A percentile compares a stretch with the other conserved stretches of the same genome.
Conservation (phyloP, 2,888 invertebrate species). For the Cetonia aurata region DNA sequence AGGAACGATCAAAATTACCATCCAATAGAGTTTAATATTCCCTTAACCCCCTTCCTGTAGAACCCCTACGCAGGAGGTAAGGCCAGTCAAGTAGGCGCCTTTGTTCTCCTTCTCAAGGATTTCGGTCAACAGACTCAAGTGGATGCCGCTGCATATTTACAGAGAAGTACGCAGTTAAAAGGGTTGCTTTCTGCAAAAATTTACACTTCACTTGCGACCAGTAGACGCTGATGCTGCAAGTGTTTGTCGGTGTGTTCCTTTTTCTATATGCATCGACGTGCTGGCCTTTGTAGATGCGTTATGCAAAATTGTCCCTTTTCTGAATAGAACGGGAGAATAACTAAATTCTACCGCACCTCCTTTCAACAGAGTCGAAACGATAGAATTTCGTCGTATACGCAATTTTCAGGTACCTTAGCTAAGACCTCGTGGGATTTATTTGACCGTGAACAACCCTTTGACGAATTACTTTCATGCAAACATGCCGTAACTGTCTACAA, state of each 20-base stretch:
- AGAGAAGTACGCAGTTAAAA: conserved; percentile 29
- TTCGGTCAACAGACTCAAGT: conserved; percentile 40
- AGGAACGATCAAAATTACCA: conserved; percentile 15
- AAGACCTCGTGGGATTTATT: conserved; percentile 6
- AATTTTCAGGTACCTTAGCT: conserved; percentile 27
- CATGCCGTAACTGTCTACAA: conserved; percentile 16
- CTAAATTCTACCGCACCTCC: conserved; percentile 20
- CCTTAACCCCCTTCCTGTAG: conserved; percentile 14
- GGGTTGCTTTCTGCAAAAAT: conserved; percentile 42
- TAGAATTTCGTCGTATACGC: conserved; percentile 4
- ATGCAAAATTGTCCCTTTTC: conserved; percentile 37
- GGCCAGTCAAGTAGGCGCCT: conserved; percentile 41
- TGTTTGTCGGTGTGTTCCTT: conserved; percentile 27
- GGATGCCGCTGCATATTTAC: conserved; percentile 31
- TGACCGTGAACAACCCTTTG: conserved; percentile 32
- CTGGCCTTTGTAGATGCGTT: conserved; percentile 26
- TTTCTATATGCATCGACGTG: conserved; percentile 22
- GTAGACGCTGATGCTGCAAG: conserved; percentile 21
- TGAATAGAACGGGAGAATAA: not conserved
- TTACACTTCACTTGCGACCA: conserved; percentile 41
- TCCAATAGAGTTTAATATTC: conserved; percentile 22
- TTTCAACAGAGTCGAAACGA: conserved; percentile 19
- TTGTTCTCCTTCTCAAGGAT: conserved; percentile 33
- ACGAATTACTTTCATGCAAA: conserved; percentile 29
- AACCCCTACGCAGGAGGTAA: conserved; percentile 27